Percentiles rank a stretch among this genome's conserved stretches.
These are phyloP conservation scores for Cartodere bifasciata DNA, from an alignment of 2,888 invertebrate species.

Conservation along the genomic window DNA sequence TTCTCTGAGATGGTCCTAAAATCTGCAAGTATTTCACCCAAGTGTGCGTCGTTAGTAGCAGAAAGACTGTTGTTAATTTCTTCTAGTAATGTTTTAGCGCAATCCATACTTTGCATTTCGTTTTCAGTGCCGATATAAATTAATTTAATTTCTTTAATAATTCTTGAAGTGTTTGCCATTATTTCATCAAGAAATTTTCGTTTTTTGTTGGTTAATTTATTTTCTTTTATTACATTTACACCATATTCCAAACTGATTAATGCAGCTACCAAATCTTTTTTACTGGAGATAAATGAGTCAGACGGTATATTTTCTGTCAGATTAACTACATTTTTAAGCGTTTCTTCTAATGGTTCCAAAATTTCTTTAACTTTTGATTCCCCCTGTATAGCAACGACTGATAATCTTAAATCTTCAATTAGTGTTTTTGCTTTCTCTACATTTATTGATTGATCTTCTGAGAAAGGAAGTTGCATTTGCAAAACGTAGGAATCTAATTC, in stretches of 20 bases:
- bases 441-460: too few relatives aligned
- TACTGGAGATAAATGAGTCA: conserved; percentile 15
- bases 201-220: conserved; percentile 5
- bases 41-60: too few relatives aligned
- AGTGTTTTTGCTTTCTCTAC: conserved; percentile 23
- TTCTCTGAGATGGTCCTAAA: too few relatives aligned
- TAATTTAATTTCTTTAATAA: too few relatives aligned
- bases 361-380: conserved; percentile 26
- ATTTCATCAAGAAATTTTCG: too few relatives aligned
- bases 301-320: conserved; percentile 27
- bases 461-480: conserved; percentile 3
- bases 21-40: too few relatives aligned
- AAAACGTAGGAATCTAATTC: conserved; percentile 1
- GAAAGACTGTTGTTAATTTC: too few relatives aligned
- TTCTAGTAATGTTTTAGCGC: too few relatives aligned
- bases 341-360: conserved; percentile 30
- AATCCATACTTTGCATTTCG: too few relatives aligned
- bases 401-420: conserved; percentile 28
- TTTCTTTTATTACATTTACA: conserved; percentile 6
- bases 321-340: conserved; percentile 31
- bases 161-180: too few relatives aligned
- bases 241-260: conserved; percentile 12
- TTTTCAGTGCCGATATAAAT: too few relatives aligned
- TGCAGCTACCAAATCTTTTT: conserved; percentile 14
- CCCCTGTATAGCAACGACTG: conserved; percentile 26